Evolutionary conservation across 1,140 invertebrate species (phyloP).

Genomic region (Proctacanthus coquilletti): DNA sequence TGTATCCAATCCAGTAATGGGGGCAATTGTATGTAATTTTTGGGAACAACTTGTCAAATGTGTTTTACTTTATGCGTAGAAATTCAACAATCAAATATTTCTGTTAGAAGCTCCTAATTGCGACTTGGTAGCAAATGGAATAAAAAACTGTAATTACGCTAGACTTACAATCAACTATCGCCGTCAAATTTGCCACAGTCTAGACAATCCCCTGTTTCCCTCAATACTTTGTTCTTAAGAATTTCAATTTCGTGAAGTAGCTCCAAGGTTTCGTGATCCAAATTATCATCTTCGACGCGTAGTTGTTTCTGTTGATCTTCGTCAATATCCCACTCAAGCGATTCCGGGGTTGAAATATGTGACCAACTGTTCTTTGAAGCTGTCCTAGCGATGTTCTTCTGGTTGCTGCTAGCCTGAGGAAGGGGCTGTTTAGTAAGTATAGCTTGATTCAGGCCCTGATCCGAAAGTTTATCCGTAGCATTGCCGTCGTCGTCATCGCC

Average conservation of each 20-base stretch:
- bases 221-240: constrained; percentile 23
- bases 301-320: constrained; percentile 22
- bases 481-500: neutral
- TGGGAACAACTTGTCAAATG: too few species aligned
- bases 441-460: too few species aligned
- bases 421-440: too few species aligned
- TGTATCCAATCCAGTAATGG: too few species aligned
- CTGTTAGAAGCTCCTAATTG: too few species aligned
- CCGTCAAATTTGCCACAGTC: neutral
- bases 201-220: constrained; percentile 23
- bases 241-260: constrained; percentile 26
- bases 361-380: constrained; percentile 26
- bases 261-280: constrained; percentile 23
- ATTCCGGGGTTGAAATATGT: constrained; percentile 27
- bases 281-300: constrained; percentile 21
- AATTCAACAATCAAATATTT: too few species aligned
- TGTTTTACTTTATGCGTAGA: too few species aligned
- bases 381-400: too few species aligned
- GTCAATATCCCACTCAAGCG: constrained; percentile 26
- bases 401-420: too few species aligned
- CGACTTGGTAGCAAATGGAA: too few species aligned
- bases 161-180: neutral
- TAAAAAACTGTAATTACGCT: too few species aligned
- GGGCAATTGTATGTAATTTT: too few species aligned
- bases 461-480: neutral